Evolutionary conservation across 2,888 invertebrate species (phyloP).

Genomic region (Electrophaes corylata): DNA sequence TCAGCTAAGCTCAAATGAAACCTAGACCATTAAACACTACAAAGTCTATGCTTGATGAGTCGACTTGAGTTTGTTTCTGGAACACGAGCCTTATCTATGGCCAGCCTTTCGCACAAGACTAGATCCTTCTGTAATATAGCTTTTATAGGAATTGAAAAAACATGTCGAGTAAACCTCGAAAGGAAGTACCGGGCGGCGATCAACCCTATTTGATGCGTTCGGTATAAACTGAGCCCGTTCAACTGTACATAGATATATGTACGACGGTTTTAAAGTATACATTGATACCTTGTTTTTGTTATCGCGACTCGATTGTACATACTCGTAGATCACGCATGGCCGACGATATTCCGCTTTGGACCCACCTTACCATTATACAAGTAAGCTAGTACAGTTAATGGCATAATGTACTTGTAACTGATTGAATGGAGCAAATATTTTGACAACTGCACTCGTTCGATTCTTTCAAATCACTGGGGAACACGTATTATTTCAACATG

Average conservation of each 20-base stretch:
- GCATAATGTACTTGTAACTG: slow-evolving; percentile 58
- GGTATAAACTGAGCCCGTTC: slow-evolving; percentile 65
- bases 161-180: slow-evolving; percentile 44
- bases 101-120: slow-evolving; percentile 1
- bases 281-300: slow-evolving; percentile 68
- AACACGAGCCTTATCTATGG: slow-evolving; percentile 3
- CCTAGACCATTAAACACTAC: neutral
- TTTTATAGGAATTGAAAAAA: slow-evolving; percentile 71
- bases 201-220: slow-evolving; percentile 69
- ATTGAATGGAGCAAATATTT: slow-evolving; percentile 67
- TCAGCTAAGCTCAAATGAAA: neutral
- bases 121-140: slow-evolving; percentile 51
- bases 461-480: slow-evolving; percentile 67
- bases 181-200: slow-evolving; percentile 63
- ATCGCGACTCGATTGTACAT: slow-evolving; percentile 78
- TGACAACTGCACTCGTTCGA: slow-evolving; percentile 77
- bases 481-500: slow-evolving; percentile 72
- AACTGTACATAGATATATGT: slow-evolving; percentile 73
- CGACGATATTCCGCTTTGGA: slow-evolving; percentile 52
- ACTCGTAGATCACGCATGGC: slow-evolving; percentile 60
- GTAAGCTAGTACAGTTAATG: slow-evolving; percentile 49
- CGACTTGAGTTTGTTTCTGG: neutral
- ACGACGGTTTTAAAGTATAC: slow-evolving; percentile 74
- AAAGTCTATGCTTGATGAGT: neutral
- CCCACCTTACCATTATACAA: slow-evolving; percentile 26